Base-by-base conservation (phyloP, 2,888 invertebrate species). In the Onchidella celtica region DNA sequence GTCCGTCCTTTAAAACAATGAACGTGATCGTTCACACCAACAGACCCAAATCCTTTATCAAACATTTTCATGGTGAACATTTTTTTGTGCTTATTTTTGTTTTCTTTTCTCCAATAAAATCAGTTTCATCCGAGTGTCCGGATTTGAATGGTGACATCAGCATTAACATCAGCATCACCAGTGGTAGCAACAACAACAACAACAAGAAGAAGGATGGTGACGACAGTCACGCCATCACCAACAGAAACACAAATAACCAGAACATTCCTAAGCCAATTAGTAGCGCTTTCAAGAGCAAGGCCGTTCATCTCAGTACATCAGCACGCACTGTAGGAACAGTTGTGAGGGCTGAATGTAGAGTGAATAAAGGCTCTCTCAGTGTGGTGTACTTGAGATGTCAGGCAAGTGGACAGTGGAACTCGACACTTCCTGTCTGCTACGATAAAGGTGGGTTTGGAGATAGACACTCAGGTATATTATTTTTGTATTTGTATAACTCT, bases 361-460 rank as follows among this genome's bases (percentile, higher is more conserved):
- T 2, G 3, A 34, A 3, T 14, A n/a, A 6, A 9, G 4, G 38
- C 21, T 2, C 21, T n/a, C 3, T 6, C 21, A 38, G 17, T 24
- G 24, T 27, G 3, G 40, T 38, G 2, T 69, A 14, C 24, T 6
- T 69, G n/a, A 9, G n/a, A 38, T 69, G 69, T 27, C 69, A 38
- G 69, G 40, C n/a, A 2, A 59, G n/a, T 32, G 73, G 73, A 21
- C 59, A 34, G 34, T 73, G 73, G 73, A 73, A 73, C 57, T 24
- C 32, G 2, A 73, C 47, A 1, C 29, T 73, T 3, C 73, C 73
- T n/a, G 6, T 34, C 4, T 73, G 73, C 29, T 32, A 17, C 55
- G 72, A 32, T 72, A 11, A 38, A 40, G 6, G 32, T 21, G 11
- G 29, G 66, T 17, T n/a, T n/a, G n/a, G n/a, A n/a, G n/a, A n/a